Conservation (phyloP, 2,797 vertebrate genomes). For the Otolemur crassicaudatus region DNA sequence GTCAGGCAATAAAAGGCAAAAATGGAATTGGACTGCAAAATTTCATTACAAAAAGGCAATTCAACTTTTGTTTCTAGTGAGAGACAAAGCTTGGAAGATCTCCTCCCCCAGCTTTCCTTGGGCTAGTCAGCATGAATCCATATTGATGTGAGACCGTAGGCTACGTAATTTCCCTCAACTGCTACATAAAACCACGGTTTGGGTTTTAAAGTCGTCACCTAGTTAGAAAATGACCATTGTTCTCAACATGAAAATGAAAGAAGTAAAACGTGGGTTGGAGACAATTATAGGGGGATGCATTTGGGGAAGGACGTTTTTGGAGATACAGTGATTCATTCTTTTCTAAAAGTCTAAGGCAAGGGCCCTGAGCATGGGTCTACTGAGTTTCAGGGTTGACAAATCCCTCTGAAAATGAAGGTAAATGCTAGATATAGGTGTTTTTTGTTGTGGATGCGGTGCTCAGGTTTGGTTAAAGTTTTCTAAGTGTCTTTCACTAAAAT, state of each 20-base stretch:
- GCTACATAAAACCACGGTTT: background rate
- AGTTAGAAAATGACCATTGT: background rate
- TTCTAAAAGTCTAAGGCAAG: background rate
- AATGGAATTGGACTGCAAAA: background rate
- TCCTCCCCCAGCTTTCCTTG: background rate
- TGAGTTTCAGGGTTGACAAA: background rate
- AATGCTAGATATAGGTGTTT: background rate
- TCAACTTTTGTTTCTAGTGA: conserved; percentile 8
- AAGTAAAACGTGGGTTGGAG: background rate
- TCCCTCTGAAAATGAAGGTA: background rate
- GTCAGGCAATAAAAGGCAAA: background rate
- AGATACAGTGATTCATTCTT: background rate
- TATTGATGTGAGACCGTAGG: background rate
- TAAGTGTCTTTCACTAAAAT: background rate
- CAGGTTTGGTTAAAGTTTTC: background rate
- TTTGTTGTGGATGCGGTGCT: background rate
- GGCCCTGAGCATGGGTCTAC: background rate
- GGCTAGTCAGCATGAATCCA: background rate
- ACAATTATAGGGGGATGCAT: no score
- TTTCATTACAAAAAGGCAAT: background rate
- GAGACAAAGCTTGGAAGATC: background rate
- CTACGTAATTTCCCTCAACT: background rate
- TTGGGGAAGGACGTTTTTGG: background rate
- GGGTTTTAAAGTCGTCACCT: background rate
- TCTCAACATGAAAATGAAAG: background rate